Evolutionary conservation across 2,113 vertebrate species (phyloP).

Genomic region (Lepus timidus): DNA sequence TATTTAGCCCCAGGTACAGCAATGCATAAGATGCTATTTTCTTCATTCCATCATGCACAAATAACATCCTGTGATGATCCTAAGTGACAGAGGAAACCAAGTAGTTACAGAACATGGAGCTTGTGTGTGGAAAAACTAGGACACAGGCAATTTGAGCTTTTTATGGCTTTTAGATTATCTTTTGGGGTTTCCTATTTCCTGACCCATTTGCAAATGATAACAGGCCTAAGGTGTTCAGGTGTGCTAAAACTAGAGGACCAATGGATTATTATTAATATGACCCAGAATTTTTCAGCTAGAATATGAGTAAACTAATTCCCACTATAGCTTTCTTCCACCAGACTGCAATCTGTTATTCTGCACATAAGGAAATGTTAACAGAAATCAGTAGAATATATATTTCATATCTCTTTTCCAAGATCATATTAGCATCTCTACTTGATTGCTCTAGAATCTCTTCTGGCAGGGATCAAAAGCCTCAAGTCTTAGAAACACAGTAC

Average conservation of each 20-base stretch:
- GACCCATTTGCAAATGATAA: background rate
- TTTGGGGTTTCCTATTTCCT: background rate
- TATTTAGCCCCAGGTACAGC: background rate
- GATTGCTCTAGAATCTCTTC: background rate
- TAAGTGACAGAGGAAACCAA: conserved; percentile 46
- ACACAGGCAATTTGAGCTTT: background rate
- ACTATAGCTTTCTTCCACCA: background rate
- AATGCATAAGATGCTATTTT: background rate
- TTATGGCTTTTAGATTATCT: background rate
- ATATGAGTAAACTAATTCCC: background rate
- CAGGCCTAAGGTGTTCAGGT: background rate
- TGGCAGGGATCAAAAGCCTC: background rate
- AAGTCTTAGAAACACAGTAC: background rate
- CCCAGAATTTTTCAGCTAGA: background rate
- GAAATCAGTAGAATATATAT: background rate
- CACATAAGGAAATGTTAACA: background rate
- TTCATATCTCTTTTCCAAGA: background rate
- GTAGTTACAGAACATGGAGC: rapidly evolving
- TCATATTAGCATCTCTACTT: background rate
- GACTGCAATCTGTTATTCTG: background rate
- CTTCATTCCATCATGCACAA: background rate
- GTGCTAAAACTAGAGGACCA: background rate
- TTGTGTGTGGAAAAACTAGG: background rate
- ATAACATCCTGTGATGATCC: background rate
- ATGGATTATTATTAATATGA: background rate